phyloP scores from a whole-genome alignment of 2,888 invertebrate genomes.

The Coelopa pilipes region DNA sequence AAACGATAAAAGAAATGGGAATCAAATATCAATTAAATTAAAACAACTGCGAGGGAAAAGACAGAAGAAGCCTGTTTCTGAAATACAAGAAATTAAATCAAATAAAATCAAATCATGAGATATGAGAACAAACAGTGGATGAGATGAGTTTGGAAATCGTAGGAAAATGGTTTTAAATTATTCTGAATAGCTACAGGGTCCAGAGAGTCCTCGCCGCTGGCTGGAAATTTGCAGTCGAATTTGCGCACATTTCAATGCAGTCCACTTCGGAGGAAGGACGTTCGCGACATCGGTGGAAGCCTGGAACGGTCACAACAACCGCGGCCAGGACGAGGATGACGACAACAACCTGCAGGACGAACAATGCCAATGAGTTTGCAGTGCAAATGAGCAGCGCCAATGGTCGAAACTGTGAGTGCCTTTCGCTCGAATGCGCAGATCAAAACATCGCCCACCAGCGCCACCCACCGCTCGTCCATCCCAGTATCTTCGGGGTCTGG shows the following conservation, averaged over 20 bases:
- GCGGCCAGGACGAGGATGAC: neutral
- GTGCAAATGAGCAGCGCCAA: slow-evolving; percentile 17
- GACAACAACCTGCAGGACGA: neutral
- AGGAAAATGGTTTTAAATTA: no score
- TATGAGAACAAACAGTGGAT: no score
- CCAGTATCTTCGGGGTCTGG: neutral
- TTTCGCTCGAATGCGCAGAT: slow-evolving; percentile 24
- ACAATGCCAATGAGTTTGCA: neutral
- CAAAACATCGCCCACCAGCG: slow-evolving; percentile 3
- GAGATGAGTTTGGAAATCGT: no score
- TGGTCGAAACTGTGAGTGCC: slow-evolving; percentile 18
- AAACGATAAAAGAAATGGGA: neutral
- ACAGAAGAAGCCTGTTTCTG: neutral
- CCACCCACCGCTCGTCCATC: neutral
- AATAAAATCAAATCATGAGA: no score
- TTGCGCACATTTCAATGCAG: no score
- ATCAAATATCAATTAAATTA: neutral
- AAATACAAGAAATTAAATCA: no score
- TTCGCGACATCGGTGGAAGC: neutral
- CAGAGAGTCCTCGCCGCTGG: no score
- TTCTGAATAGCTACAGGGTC: no score
- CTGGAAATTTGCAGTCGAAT: no score
- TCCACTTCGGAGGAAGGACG: neutral
- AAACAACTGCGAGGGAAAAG: neutral
- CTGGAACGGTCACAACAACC: neutral